Conservation (phyloP, 2,888 invertebrate species). For the Spisula solida region DNA sequence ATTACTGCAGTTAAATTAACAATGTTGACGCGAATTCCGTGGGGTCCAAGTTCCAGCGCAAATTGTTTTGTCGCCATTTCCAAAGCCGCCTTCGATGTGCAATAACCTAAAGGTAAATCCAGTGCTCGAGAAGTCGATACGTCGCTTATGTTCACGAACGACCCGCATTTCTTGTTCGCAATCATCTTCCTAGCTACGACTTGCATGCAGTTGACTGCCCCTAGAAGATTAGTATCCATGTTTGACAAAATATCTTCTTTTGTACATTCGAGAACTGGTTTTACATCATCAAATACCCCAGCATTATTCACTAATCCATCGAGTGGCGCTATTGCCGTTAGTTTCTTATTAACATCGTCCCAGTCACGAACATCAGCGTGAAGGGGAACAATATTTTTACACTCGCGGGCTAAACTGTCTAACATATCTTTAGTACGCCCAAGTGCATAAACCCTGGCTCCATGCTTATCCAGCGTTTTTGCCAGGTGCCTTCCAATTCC, state of each 20-base stretch:
- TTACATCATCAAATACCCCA: constrained; percentile 92
- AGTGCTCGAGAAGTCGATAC: not conserved
- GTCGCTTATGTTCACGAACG: not conserved
- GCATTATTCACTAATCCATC: constrained; percentile 97
- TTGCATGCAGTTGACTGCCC: constrained; percentile 88
- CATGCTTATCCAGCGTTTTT: constrained; percentile 90
- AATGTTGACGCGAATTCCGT: constrained; percentile 2
- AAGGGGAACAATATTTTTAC: constrained; percentile 86
- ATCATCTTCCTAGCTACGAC: not conserved
- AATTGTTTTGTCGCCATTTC: not conserved
- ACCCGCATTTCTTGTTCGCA: not conserved
- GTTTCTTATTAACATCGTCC: constrained; percentile 91
- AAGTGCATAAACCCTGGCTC: constrained; percentile 93
- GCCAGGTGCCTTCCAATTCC: constrained; percentile 94
- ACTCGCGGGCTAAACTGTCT: constrained; percentile 89
- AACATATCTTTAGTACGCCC: constrained; percentile 91
- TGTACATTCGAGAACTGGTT: constrained; percentile 91
- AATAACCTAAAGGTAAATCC: not conserved
- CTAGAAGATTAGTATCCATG: constrained; percentile 93
- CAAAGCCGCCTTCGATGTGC: not conserved
- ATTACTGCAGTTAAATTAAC: not conserved
- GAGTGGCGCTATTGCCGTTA: constrained; percentile 91
- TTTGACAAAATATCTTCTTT: constrained; percentile 92
- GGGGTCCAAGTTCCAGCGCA: not conserved
- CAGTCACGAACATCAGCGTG: constrained; percentile 93